Conservation (phyloP, 2,113 vertebrate genomes). For the Ibidorhyncha struthersii region DNA sequence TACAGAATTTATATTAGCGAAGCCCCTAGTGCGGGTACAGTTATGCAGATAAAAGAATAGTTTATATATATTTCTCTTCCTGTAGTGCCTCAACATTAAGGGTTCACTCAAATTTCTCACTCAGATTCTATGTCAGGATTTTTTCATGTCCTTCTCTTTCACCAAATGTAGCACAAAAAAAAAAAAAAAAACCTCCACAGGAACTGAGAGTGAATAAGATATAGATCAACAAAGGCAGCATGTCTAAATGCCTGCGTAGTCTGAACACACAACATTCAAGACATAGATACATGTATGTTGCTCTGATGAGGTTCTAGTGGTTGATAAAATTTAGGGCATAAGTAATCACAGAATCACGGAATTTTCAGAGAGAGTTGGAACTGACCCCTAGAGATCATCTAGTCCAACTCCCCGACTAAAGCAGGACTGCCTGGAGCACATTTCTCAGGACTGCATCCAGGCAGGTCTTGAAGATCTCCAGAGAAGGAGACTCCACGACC, state of each 20-base stretch:
- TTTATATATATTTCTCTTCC: background rate
- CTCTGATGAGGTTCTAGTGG: background rate
- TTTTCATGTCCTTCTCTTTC: background rate
- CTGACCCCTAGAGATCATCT: too few species aligned
- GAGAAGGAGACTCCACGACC: too few species aligned
- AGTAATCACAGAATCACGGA: background rate
- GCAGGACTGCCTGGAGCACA: too few species aligned
- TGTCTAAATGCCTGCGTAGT: background rate
- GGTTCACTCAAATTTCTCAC: background rate
- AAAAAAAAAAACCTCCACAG: background rate
- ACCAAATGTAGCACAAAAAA: background rate
- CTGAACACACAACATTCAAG: background rate
- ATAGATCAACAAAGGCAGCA: background rate
- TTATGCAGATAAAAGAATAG: background rate
- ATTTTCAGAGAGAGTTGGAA: too few species aligned
- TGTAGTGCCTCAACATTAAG: background rate
- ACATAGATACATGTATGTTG: background rate
- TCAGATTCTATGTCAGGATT: background rate
- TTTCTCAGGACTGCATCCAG: too few species aligned
- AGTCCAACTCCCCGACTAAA: too few species aligned
- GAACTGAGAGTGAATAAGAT: background rate
- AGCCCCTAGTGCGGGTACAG: background rate
- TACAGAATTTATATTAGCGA: background rate
- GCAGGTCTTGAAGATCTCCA: too few species aligned
- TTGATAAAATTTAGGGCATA: background rate